Percentiles rank a stretch among this genome's conserved stretches.
Evolutionary conservation across 2,113 vertebrate genomes (phyloP).

Genomic region (Muntiacus muntjak): DNA sequence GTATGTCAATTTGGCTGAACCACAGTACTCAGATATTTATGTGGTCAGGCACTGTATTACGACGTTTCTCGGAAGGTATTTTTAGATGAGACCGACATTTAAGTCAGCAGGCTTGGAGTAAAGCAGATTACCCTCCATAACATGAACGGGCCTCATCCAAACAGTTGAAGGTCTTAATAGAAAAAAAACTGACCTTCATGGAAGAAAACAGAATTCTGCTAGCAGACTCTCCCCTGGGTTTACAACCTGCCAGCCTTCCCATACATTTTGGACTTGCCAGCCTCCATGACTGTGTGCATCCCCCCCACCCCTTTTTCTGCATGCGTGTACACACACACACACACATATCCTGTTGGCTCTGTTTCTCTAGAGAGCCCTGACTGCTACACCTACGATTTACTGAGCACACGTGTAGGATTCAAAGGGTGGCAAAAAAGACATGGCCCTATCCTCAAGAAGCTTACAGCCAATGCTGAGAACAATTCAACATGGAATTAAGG

Average conservation of each 20-base stretch:
- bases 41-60: not conserved
- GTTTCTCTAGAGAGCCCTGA: not conserved
- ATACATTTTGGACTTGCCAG: not conserved
- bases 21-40: not conserved
- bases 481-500: not conserved
- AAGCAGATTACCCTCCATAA: not conserved
- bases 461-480: not conserved
- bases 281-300: not conserved
- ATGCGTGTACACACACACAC: not conserved
- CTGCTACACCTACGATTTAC: not conserved
- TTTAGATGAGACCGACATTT: not conserved
- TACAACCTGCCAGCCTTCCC: not conserved
- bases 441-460: not conserved
- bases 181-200: not conserved
- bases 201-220: not conserved
- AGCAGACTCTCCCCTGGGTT: not conserved
- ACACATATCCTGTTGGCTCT: not conserved
- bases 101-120: not conserved
- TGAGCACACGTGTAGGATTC: not conserved
- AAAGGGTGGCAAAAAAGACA: not conserved
- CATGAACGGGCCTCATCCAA: not conserved
- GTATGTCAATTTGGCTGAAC: not conserved
- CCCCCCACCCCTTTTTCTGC: too few species aligned
- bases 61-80: not conserved
- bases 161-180: not conserved